Evolutionary conservation across 2,888 invertebrate genomes (phyloP).

Genomic region (Diploptera punctata): DNA sequence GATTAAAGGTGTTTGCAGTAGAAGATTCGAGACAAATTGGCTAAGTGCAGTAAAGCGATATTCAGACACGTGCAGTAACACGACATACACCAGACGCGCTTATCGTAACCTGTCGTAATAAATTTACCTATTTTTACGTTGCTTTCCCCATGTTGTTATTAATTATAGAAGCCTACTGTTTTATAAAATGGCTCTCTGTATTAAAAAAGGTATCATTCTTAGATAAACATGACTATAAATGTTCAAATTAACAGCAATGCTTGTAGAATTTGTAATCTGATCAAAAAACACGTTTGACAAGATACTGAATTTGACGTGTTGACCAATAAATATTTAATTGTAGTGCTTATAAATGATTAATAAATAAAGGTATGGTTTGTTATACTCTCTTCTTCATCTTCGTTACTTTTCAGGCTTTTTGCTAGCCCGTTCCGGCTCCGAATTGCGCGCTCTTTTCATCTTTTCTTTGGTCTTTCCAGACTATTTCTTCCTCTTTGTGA

Average conservation of each 20-base stretch:
- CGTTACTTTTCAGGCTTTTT: too few species aligned
- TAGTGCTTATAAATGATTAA: too few species aligned
- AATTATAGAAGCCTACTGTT: conserved; percentile 11
- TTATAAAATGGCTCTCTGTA: background rate
- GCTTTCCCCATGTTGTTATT: background rate
- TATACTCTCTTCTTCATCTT: background rate
- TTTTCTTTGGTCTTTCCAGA: too few species aligned
- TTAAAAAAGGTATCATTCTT: background rate
- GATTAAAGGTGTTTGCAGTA: conserved; percentile 14
- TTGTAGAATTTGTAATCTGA: background rate
- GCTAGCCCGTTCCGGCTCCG: too few species aligned
- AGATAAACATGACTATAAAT: background rate
- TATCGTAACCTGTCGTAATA: conserved; percentile 20
- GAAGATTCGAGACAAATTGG: conserved; percentile 25
- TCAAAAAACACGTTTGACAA: background rate
- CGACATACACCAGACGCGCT: conserved; percentile 24
- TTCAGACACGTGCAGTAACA: background rate
- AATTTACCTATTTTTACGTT: conserved; percentile 16
- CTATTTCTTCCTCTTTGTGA: too few species aligned
- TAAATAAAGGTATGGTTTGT: too few species aligned
- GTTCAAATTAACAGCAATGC: background rate
- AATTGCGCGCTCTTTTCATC: too few species aligned
- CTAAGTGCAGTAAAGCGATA: conserved; percentile 11
- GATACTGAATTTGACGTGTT: too few species aligned
- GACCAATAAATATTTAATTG: too few species aligned